These are phyloP conservation scores for Nothura maculosa DNA, from an alignment of 2,797 vertebrate species.

Conservation along the genomic window DNA sequence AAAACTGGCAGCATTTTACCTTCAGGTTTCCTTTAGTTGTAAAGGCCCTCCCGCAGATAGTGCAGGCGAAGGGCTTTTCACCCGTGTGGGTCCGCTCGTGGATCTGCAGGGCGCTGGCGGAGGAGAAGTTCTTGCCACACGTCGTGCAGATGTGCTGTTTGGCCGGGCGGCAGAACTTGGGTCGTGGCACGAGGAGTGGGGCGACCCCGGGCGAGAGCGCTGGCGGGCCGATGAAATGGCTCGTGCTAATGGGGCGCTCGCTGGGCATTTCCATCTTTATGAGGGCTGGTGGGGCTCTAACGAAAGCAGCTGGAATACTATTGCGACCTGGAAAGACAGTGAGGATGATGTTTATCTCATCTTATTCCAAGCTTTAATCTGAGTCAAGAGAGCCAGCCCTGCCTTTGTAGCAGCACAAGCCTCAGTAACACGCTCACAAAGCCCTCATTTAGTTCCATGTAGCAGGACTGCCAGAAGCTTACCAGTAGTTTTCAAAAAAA, in stretches of 20 bases:
- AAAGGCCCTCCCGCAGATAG: conserved; percentile 95
- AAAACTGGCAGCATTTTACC: conserved; percentile 72
- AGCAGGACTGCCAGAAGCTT: neutral
- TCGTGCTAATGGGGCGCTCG: conserved; percentile 84
- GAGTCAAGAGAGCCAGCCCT: neutral
- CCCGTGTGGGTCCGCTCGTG: conserved; percentile 97
- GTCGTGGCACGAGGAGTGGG: conserved; percentile 80
- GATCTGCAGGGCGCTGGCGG: conserved; percentile 96
- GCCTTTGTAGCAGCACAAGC: rapidly evolving
- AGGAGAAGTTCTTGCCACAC: conserved; percentile 97
- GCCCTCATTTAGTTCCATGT: neutral
- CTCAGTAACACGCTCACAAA: neutral
- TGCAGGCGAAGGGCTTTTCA: conserved; percentile 98
- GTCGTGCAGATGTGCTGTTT: conserved; percentile 93
- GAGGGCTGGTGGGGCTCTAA: conserved; percentile 88
- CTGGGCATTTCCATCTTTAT: conserved; percentile 93
- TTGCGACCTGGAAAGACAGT: conserved; percentile 80
- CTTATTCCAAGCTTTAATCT: neutral
- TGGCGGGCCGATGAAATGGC: conserved; percentile 87
- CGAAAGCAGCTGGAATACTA: conserved; percentile 83
- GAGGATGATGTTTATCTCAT: rapidly evolving
- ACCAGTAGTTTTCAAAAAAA: neutral
- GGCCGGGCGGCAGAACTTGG: conserved; percentile 86
- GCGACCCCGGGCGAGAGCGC: conserved; percentile 79
- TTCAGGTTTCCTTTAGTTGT: conserved; percentile 99